Conservation (phyloP, 1,140 invertebrate genomes). For the Littorina saxatilis region DNA sequence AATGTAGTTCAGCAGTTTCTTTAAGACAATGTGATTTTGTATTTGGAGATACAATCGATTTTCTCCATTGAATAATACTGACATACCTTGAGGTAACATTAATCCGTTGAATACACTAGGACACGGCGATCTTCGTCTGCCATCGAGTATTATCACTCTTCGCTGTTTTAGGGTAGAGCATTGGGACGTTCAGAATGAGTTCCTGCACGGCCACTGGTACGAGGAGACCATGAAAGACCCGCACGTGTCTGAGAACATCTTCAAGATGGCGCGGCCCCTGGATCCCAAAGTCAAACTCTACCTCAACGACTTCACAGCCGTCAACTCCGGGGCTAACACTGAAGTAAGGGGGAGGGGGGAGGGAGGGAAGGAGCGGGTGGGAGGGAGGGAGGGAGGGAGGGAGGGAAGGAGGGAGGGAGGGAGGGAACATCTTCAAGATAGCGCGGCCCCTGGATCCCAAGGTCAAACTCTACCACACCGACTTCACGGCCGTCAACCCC, state of each 20-base stretch:
- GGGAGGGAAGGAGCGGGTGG: neutral
- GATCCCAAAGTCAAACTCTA: slow-evolving; percentile 57
- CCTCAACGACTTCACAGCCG: slow-evolving; percentile 62
- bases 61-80: too few species aligned
- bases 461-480: slow-evolving; percentile 63
- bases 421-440: slow-evolving; percentile 54
- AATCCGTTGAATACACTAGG: too few species aligned
- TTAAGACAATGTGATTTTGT: too few species aligned
- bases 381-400: neutral
- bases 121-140: too few species aligned
- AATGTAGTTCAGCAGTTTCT: too few species aligned
- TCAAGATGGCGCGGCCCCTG: slow-evolving; percentile 44
- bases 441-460: slow-evolving; percentile 47
- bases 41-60: too few species aligned
- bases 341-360: slow-evolving; percentile 43
- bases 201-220: slow-evolving; percentile 53
- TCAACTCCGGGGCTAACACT: slow-evolving; percentile 39
- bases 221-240: slow-evolving; percentile 49
- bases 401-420: neutral
- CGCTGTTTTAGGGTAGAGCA: slow-evolving; percentile 30
- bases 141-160: too few species aligned
- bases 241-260: slow-evolving; percentile 57
- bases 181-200: slow-evolving; percentile 71
- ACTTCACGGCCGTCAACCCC: slow-evolving; percentile 32
- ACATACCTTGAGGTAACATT: too few species aligned